A percentile compares a stretch with the other conserved stretches of the same genome.
Conservation (phyloP, 2,113 vertebrate species). For the Callithrix jacchus region DNA sequence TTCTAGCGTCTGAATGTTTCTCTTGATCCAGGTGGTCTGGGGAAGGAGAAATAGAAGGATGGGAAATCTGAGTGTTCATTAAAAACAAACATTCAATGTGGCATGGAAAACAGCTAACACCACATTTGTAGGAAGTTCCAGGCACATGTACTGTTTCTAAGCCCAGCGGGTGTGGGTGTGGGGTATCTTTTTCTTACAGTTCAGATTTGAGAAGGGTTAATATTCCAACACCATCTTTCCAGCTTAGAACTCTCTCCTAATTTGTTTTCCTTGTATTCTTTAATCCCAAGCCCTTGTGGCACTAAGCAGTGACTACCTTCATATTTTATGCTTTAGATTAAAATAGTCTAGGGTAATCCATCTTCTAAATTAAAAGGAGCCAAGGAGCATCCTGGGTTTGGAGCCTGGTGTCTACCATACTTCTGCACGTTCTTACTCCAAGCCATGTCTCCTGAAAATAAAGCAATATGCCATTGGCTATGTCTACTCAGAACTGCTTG, state of each 20-base stretch:
- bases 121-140: not conserved
- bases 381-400: not conserved
- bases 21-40: not conserved
- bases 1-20: not conserved
- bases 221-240: not conserved
- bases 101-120: not conserved
- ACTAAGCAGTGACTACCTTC: not conserved
- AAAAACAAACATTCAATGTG: not conserved
- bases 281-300: not conserved
- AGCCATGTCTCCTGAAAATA: not conserved
- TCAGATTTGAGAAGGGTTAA: not conserved
- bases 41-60: not conserved
- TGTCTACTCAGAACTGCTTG: not conserved
- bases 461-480: not conserved
- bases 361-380: not conserved
- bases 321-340: not conserved
- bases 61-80: not conserved
- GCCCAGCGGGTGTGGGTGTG: not conserved
- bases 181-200: not conserved
- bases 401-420: not conserved
- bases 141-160: fast-evolving
- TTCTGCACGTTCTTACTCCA: not conserved
- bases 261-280: not conserved
- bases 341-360: not conserved
- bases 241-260: not conserved